Evolutionary conservation across 2,113 vertebrate species (phyloP).

Genomic region (Alectura lathami): DNA sequence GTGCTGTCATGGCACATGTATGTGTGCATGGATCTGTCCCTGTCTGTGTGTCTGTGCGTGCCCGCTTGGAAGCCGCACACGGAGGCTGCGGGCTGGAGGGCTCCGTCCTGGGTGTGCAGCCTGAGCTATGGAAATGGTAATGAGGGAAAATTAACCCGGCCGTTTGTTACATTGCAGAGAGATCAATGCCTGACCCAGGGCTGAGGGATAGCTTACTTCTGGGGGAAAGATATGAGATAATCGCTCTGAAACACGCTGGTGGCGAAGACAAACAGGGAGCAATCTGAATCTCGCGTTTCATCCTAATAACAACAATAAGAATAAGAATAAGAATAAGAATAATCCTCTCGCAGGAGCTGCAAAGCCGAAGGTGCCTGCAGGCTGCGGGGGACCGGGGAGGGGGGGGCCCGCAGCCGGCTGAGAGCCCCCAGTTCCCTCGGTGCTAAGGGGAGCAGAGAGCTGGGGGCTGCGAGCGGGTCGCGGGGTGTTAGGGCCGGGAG

Average conservation of each 20-base stretch:
- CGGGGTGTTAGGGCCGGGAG: background rate
- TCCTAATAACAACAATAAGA: background rate
- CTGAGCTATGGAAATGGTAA: conserved; percentile 81
- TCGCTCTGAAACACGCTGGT: conserved; percentile 50
- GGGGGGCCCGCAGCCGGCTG: background rate
- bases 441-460: no score
- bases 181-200: conserved; percentile 76
- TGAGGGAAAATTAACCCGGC: conserved; percentile 82
- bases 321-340: background rate
- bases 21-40: background rate
- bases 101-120: conserved; percentile 45
- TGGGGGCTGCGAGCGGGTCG: background rate
- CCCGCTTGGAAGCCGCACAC: conserved; percentile 8
- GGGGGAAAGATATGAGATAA: conserved; percentile 75
- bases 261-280: conserved; percentile 1
- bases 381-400: background rate
- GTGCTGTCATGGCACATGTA: background rate
- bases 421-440: background rate
- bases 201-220: conserved; percentile 63
- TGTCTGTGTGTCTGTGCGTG: background rate
- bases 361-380: background rate
- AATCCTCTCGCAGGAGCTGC: background rate
- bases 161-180: conserved; percentile 76
- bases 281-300: background rate
- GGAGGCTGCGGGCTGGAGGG: conserved; percentile 40